A percentile compares a stretch with the other conserved stretches of the same genome.
These are phyloP conservation scores for Ptilonorhynchus violaceus DNA, from an alignment of 2,113 vertebrate species.

Conservation along the genomic window DNA sequence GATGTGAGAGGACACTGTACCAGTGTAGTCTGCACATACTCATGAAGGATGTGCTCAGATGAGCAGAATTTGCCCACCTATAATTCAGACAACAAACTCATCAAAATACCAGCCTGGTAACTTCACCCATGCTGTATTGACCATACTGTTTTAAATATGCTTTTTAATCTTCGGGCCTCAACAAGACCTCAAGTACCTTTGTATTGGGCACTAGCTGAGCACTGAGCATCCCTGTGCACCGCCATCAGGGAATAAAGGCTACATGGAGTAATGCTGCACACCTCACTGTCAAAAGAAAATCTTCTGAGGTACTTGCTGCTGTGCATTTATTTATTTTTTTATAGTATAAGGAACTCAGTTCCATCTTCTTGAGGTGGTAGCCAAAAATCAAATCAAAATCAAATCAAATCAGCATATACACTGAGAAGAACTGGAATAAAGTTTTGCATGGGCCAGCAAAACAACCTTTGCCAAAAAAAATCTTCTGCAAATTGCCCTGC, in stretches of 20 bases:
- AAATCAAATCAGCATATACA: background rate
- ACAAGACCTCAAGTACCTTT: background rate
- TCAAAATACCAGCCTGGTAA: background rate
- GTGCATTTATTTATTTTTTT: background rate
- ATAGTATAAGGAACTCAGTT: background rate
- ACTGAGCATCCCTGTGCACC: background rate
- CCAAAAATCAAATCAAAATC: background rate
- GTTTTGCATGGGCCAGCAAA: background rate
- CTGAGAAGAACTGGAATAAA: background rate
- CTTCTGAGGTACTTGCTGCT: background rate
- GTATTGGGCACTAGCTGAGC: background rate
- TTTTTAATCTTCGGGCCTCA: background rate
- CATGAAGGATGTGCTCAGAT: background rate
- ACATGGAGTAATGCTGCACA: background rate
- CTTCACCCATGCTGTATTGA: background rate
- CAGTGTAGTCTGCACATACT: accelerated
- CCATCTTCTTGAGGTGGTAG: background rate
- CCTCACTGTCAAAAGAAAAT: background rate
- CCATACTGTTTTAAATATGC: background rate
- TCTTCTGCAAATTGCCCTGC: background rate
- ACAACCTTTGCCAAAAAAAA: background rate
- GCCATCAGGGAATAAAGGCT: background rate
- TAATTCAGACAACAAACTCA: background rate
- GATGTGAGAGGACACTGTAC: background rate
- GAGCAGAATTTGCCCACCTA: background rate